Conservation (phyloP, 1,140 invertebrate species). For the Acromyrmex charruanus region DNA sequence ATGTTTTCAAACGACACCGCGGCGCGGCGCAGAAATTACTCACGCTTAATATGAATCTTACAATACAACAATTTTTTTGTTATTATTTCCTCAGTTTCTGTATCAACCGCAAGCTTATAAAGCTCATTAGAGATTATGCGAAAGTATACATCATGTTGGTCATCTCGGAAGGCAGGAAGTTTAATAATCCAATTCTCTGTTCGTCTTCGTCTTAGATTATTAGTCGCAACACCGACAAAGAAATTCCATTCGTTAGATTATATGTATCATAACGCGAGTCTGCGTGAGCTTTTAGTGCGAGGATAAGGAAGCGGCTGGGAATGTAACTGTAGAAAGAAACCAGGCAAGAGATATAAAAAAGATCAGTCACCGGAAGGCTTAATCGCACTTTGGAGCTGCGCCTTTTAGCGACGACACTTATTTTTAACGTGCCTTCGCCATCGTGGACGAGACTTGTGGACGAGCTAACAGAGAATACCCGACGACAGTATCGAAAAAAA, state of each 20-base stretch:
- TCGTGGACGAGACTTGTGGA: slow-evolving; percentile 1
- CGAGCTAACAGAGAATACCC: neutral
- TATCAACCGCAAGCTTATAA: slow-evolving; percentile 36
- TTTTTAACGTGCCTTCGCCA: slow-evolving; percentile 37
- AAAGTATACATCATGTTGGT: slow-evolving; percentile 50
- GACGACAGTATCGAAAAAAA: slow-evolving; percentile 44
- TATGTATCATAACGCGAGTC: slow-evolving; percentile 69
- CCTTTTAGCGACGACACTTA: slow-evolving; percentile 62
- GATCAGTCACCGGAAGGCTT: slow-evolving; percentile 14
- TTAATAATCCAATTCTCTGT: slow-evolving; percentile 79
- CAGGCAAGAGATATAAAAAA: slow-evolving; percentile 65
- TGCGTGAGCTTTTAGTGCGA: slow-evolving; percentile 76
- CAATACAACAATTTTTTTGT: slow-evolving; percentile 15
- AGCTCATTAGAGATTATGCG: neutral
- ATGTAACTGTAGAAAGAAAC: slow-evolving; percentile 61
- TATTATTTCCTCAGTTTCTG: slow-evolving; percentile 58
- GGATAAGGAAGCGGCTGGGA: slow-evolving; percentile 75
- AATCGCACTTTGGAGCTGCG: slow-evolving; percentile 38
- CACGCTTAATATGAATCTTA: slow-evolving; percentile 22
- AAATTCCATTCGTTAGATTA: slow-evolving; percentile 82
- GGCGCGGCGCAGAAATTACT: neutral
- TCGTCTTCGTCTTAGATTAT: slow-evolving; percentile 2
- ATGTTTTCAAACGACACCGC: neutral
- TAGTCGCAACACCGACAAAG: slow-evolving; percentile 78
- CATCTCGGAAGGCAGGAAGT: slow-evolving; percentile 75